A percentile compares a stretch with the other conserved stretches of the same genome.
Evolutionary conservation across 2,797 vertebrate species (phyloP).

Genomic region (Tamandua tetradactyla): DNA sequence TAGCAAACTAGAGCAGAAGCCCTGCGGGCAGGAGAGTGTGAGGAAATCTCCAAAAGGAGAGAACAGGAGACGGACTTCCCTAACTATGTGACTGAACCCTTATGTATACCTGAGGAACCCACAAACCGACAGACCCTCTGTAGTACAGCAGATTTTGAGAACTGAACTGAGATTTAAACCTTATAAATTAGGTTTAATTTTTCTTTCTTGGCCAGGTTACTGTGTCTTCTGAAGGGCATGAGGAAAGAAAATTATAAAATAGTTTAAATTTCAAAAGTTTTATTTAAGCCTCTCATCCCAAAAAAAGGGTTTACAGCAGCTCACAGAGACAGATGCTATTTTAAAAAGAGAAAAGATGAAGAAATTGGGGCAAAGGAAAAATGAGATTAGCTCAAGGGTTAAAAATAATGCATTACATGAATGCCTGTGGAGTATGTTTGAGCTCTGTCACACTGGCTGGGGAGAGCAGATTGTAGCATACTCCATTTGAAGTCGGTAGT

Average conservation of each 20-base stretch:
- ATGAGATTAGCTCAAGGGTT: not conserved
- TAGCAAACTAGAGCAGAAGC: too few relatives aligned
- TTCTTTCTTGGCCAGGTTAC: not conserved
- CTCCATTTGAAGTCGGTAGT: not conserved
- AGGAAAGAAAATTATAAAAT: too few relatives aligned
- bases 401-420: not conserved
- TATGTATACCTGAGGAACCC: accelerated
- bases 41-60: not conserved
- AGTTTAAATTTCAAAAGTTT: not conserved
- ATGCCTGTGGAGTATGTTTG: not conserved
- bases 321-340: not conserved
- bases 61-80: not conserved
- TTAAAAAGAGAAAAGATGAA: too few relatives aligned
- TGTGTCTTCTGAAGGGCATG: not conserved
- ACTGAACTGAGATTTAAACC: not conserved
- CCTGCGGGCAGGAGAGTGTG: accelerated
- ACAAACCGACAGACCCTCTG: not conserved
- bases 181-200: not conserved
- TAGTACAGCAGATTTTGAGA: not conserved
- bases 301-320: not conserved
- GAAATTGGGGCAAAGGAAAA: not conserved
- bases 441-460: not conserved
- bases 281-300: not conserved
- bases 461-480: not conserved
- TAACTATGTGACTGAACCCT: not conserved